Conservation (phyloP, 2,888 invertebrate species). For the Sussaba pulchella region DNA sequence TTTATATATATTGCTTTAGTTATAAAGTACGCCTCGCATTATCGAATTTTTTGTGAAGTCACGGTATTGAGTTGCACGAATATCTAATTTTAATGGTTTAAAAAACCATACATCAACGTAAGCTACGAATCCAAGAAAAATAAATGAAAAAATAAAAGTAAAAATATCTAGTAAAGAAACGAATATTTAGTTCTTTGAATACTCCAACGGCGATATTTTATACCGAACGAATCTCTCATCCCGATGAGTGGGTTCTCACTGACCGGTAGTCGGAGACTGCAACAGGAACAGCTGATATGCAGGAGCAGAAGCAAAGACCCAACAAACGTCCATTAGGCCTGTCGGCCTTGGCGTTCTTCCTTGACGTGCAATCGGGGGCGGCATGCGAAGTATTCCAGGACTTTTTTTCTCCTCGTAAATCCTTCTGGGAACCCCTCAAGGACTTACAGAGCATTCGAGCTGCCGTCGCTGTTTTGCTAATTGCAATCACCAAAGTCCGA, state of each 20-base stretch:
- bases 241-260: constrained; percentile 19
- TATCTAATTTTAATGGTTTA: too few relatives aligned
- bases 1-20: background rate
- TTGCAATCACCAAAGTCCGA: constrained; percentile 79
- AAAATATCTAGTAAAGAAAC: too few relatives aligned
- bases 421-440: constrained; percentile 14
- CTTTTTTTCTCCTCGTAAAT: constrained; percentile 23
- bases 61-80: too few relatives aligned
- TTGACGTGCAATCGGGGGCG: constrained; percentile 77
- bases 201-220: background rate
- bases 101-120: too few relatives aligned
- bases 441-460: constrained; percentile 57
- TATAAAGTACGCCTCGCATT: background rate
- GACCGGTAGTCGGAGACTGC: background rate
- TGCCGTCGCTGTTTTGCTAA: constrained; percentile 78
- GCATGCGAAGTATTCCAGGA: constrained; percentile 66
- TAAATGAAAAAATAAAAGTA: too few relatives aligned
- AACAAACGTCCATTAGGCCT: constrained; percentile 73
- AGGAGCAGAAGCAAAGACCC: constrained; percentile 38
- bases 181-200: constrained; percentile 7
- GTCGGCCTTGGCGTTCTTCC: constrained; percentile 67
- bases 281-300: constrained; percentile 34
- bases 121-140: too few relatives aligned
- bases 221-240: constrained; percentile 26
- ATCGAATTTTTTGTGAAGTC: too few relatives aligned